Evolutionary conservation across 1,140 invertebrate species (phyloP), one percentile per base, ranked within the genome.

Genomic region (Ostrea denselamellosa): DNA sequence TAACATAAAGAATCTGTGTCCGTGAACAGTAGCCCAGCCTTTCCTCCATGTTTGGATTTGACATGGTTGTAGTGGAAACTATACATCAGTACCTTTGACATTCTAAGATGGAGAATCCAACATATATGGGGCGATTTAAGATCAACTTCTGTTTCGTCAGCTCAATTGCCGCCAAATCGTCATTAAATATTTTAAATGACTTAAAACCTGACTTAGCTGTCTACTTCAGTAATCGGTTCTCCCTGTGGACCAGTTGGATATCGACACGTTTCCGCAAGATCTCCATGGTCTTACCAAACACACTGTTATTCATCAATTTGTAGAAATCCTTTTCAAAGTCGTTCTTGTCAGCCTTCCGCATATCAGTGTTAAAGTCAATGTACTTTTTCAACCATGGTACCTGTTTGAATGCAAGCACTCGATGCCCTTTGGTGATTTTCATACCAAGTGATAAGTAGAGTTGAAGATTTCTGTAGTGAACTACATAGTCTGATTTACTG

Each of bases 191-290:
- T 12, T 90, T 90, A n/a, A 87, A 81, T 58, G 90, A 91, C 85
- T 94, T 88, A 86, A 94, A 95, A 87, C 93, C 93, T 28, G 93
- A 91, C 88, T 93, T 91, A 28, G 92, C 87, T 9, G 92, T 90
- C 65, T 95, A 85, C 92, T 93, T 86, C 51, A 17, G 83, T 87
- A 17, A 25, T 10, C 62, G 54, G 53, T 44, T 1, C 5, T 44
- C 34, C 34, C 34, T 44, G 34, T 44, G 34, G 5, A 44, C 5
- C 2, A 44, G 5, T 5, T 44, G 34, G 5, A 44, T 44, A 44
- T 44, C 34, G 5, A 44, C 34, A 1, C 34, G 1, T 44, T 44
- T 44, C 5, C 34, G 1, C 5, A 44, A 5, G 34, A 2, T 44
- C 5, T 44, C 34, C 34, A 44, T 44, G 5, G 34, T 44, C 5